Conservation (phyloP, 2,797 vertebrate genomes). For the Cephalopachus bancanus region DNA sequence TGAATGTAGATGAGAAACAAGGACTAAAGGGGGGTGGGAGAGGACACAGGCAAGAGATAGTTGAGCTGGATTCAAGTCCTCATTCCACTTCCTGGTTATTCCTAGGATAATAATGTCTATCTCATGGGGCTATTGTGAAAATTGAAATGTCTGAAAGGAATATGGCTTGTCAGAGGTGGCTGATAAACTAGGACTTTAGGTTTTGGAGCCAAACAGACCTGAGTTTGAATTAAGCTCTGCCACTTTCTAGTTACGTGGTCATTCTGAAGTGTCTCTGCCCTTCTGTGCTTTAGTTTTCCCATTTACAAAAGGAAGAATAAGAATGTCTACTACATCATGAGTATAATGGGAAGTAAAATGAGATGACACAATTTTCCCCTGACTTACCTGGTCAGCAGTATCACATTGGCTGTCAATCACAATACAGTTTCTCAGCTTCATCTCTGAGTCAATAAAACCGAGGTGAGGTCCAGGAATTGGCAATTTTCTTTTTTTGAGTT, state of each 20-base stretch:
- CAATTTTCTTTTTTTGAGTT: background rate
- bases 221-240: background rate
- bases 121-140: background rate
- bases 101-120: background rate
- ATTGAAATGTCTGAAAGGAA: background rate
- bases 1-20: background rate
- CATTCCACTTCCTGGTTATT: background rate
- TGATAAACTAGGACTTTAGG: background rate
- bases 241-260: background rate
- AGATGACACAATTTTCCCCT: background rate
- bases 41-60: background rate
- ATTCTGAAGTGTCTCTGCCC: background rate
- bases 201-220: background rate
- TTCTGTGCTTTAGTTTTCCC: background rate
- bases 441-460: background rate
- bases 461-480: background rate
- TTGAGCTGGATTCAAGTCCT: background rate
- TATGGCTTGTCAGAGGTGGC: background rate
- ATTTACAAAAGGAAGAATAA: background rate
- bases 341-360: background rate
- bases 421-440: conserved; percentile 10
- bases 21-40: background rate
- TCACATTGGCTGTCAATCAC: background rate
- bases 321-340: background rate
- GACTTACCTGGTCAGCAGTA: background rate